A percentile compares a stretch with the other conserved stretches of the same genome.
Evolutionary conservation across 92 coral and sea anemone genomes (phyloP).

Genomic region (Zoanthus solanderi): DNA sequence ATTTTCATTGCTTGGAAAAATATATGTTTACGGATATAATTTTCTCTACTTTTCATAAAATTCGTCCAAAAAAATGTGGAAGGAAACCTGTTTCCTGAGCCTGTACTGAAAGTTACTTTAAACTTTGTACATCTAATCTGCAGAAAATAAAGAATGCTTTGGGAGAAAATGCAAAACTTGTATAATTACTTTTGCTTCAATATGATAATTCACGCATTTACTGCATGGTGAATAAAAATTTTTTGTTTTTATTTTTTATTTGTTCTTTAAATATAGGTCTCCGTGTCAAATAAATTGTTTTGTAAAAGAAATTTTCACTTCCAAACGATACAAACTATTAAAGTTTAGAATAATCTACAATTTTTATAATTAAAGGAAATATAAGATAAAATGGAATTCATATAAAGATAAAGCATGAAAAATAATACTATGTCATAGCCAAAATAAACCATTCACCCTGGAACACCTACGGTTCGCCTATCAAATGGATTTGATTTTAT

Average conservation of each 20-base stretch:
- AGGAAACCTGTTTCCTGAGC: constrained; percentile 13
- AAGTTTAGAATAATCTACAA: constrained; percentile 37
- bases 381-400: constrained; percentile 40
- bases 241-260: constrained; percentile 5
- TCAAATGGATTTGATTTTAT: constrained; percentile 53
- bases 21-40: not conserved
- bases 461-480: constrained; percentile 35
- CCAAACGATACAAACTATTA: constrained; percentile 39
- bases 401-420: constrained; percentile 51
- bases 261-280: constrained; percentile 30
- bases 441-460: constrained; percentile 54
- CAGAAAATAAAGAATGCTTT: constrained; percentile 14
- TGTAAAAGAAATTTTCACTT: constrained; percentile 34
- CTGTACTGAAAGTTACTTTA: not conserved
- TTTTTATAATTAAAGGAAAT: constrained; percentile 40
- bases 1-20: not conserved
- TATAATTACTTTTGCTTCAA: constrained; percentile 8
- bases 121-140: constrained; percentile 2
- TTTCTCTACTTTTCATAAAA: not conserved
- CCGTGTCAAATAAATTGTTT: constrained; percentile 37
- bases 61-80: constrained; percentile 18
- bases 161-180: constrained; percentile 33
- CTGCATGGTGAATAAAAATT: constrained; percentile 25
- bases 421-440: constrained; percentile 43
- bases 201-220: constrained; percentile 13